Evolutionary conservation across 2,888 invertebrate species (phyloP), one percentile per base, ranked within the genome.

Genomic region (Drosophila greeni): DNA sequence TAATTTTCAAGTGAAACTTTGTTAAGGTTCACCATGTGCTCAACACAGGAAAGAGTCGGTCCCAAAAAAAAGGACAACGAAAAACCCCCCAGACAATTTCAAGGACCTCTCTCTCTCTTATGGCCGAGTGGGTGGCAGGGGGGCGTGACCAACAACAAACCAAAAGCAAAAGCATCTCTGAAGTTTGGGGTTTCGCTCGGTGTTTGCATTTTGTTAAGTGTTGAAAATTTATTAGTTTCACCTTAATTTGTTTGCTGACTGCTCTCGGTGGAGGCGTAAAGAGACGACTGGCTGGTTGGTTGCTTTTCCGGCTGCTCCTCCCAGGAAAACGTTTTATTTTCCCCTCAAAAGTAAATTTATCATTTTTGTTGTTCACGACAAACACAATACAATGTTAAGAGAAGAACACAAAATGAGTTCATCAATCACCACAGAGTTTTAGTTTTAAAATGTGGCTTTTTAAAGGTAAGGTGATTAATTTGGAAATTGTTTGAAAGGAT

Each of bases 1-100:
- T 72, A 72, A 83, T 82, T 83, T 81, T 57, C 75, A 72, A 72
- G 68, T 70, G 70, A 82, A 78, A 82, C 82, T 73, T 80, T 82
- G 80, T 80, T 73, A 75, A 76, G 73, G 74, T 66, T 70, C 62
- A 66, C 75, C 75, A 82, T 70, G 77, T 72, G 73, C 67, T 66
- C 40, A 42, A 14, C 48, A 67, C 40, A 49, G 51, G 33, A 60
- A 61, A 24, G 34, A 48, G 53, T n/a, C n/a, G n/a, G n/a, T 2
- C 12, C 39, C 3, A 23, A 34, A 53, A 66, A 37, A 48, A 53
- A 43, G 48, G 57, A 40, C 54, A 66, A 47, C 57, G 42, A 69
- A 69, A 54, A 51, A 43, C 49, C 62, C 45, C 57, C 61, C 74
- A 75, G 67, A 74, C 74, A 72, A 69, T 76, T 74, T 72, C 66